Evolutionary conservation across 2,888 invertebrate species (phyloP), one percentile per base, ranked within the genome.

Genomic region (Antheraea assamensis): DNA sequence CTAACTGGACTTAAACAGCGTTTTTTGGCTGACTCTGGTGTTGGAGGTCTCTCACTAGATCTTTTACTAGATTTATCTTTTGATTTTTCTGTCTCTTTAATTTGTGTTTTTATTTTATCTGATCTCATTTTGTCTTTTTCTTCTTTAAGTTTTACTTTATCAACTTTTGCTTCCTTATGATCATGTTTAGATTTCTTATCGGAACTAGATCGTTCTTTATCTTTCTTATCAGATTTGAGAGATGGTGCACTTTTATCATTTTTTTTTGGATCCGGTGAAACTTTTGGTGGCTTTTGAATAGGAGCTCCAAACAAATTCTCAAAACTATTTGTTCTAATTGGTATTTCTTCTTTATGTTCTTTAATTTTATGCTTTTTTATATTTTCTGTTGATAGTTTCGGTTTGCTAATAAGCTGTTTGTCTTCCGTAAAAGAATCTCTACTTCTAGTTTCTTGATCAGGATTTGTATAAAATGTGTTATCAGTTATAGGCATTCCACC

Each of bases 291-390:
- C 86, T 97, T 98, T 75, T 96, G 96, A 80, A 98, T 96, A 0
- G 98, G 98, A 31, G 97, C 95, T 0, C 98, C 98, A 93, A 98
- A 98, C 68, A 98, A 92, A 81, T 96, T 97, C 71, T 96, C 96
- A 90, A 98, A 98, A 76, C 96, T 96, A 82, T 96, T 96, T 13
- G 94, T 91, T 86, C 95, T 96, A 31, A 93, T 93, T 66, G 95
- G 92, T 71, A 95, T 88, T 81, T 96, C 96, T 78, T 95, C 89
- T 78, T 96, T 95, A 77, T 91, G 92, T 76, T 95, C 95, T 84
- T 95, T 95, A 61, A 92, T 86, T 87, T 96, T 96, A 79, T 96
- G 95, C 88, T 96, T 96, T 79, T 96, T 96, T 13, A 87, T 83
- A 85, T 88, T 93, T 76, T 95, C 94, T 75, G 96, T 95, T 75